Percentiles rank a stretch among this genome's conserved stretches.
Conservation (phyloP, 30 jellyfish, hydroid and myxozoan species). For the Aurelia sp. region DNA sequence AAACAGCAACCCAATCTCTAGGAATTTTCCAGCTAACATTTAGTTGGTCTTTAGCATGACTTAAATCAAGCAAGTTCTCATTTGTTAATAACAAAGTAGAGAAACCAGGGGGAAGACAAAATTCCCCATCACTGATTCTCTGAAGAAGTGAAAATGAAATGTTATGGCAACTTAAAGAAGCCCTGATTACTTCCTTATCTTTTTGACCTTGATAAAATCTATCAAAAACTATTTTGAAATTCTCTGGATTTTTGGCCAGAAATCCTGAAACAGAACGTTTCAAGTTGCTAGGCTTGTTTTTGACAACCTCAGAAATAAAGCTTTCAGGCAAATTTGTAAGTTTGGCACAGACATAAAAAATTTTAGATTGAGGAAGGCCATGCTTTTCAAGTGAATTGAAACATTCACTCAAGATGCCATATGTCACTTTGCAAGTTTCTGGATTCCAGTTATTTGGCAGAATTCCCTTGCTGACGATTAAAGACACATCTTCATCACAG, state of each 20-base stretch:
- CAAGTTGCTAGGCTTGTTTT: not conserved
- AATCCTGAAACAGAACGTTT: not conserved
- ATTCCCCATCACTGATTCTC: not conserved
- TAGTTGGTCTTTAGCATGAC: not conserved
- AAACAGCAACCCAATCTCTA: conserved; percentile 14
- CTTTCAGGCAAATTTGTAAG: too few relatives aligned
- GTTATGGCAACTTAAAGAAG: not conserved
- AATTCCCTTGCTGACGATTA: not conserved
- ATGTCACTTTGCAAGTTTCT: conserved; percentile 3
- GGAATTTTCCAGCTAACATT: not conserved
- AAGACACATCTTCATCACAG: not conserved
- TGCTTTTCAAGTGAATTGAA: too few relatives aligned
- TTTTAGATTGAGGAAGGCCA: too few relatives aligned
- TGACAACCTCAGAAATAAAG: not conserved
- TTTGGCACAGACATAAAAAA: too few relatives aligned
- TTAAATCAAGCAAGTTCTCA: conserved; percentile 5
- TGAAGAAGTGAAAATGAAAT: not conserved
- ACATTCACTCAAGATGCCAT: not conserved
- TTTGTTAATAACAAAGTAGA: not conserved
- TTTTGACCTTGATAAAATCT: not conserved
- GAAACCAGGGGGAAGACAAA: not conserved
- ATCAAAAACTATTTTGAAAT: not conserved
- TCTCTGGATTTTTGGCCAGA: not conserved
- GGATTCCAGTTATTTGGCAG: conserved; percentile 11
- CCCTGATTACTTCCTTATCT: not conserved